Base-by-base conservation (phyloP, 1,140 invertebrate species). In the Ips nitidus region DNA sequence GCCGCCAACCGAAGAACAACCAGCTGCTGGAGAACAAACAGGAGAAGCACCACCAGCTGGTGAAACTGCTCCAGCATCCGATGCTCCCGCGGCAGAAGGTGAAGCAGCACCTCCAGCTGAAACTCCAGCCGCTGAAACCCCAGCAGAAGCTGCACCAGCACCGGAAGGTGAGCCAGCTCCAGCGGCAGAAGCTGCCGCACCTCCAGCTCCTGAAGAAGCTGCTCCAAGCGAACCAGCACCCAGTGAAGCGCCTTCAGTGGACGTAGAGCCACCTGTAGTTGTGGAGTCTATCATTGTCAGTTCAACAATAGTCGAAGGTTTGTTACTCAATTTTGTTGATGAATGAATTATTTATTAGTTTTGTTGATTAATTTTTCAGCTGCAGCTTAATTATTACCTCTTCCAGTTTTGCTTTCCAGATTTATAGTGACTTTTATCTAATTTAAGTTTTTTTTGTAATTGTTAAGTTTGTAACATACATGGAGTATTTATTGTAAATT, bases 1-100 rank as follows among this genome's bases (percentile, higher is more conserved):
- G 36, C 75, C 81, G 64, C 74, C 80, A 5, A 73, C 80, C 41
- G 81, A 78, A 69, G 77, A 75, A 37, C 77, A 75, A 41, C 69
- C 79, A 56, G 75, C 78, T 60, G 22, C 80, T 38, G 78, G 80
- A 52, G 55, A 71, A 38, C 41, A 71, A 47, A 70, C 71, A 41
- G 73, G 70, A 62, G 82, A 74, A n/a, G 80, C 75, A 0, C 73
- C 71, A 50, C 73, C 72, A 52, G 77, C 22, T 22, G 22, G 22
- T 22, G 22, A 75, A 70, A 82, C 75, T 8, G 80, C 75, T 1
- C 74, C 81, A 43, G 76, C 80, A 53, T 76, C 75, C 7, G 80
- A 74, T 70, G 76, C 61, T 40, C 70, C 71, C 61, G 76, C 75
- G 45, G 77, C 76, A 37, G 72, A 38, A 40, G 42, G 6, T 59